phyloP scores from a whole-genome alignment of 2,113 vertebrate genomes.

The Leptocoma aspasia region DNA sequence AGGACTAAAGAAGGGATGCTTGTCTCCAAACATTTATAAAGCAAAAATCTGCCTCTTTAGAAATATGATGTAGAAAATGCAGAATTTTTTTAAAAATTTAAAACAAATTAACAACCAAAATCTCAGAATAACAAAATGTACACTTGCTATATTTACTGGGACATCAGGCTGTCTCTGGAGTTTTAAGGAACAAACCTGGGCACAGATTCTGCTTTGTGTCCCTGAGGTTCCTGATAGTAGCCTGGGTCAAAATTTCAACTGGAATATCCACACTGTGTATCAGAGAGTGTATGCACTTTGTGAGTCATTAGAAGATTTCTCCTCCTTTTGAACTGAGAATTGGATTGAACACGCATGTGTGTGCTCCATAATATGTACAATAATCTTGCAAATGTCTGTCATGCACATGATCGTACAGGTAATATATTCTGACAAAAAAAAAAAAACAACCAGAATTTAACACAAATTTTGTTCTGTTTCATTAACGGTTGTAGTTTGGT shows the following conservation, averaged over 20 bases:
- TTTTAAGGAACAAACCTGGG: background rate
- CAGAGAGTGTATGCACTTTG: background rate
- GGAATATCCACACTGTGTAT: background rate
- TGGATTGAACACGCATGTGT: background rate
- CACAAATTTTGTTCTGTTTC: background rate
- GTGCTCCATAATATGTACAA: too few species aligned
- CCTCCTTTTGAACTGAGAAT: background rate
- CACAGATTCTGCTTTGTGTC: background rate
- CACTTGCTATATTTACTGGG: background rate
- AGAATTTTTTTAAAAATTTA: background rate
- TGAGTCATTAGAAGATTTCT: background rate
- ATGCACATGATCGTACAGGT: background rate
- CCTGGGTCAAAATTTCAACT: background rate
- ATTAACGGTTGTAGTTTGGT: background rate
- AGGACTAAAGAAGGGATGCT: background rate
- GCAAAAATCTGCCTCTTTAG: background rate
- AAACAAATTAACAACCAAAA: background rate
- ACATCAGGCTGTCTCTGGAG: rapidly evolving
- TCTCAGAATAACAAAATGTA: background rate
- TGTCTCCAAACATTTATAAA: background rate
- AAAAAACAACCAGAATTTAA: background rate
- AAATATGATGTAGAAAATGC: background rate
- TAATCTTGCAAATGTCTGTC: background rate
- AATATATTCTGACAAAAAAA: background rate
- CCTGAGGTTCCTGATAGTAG: background rate